Base-by-base conservation (phyloP, 1,140 invertebrate genomes). In the Maconellicoccus hirsutus region DNA sequence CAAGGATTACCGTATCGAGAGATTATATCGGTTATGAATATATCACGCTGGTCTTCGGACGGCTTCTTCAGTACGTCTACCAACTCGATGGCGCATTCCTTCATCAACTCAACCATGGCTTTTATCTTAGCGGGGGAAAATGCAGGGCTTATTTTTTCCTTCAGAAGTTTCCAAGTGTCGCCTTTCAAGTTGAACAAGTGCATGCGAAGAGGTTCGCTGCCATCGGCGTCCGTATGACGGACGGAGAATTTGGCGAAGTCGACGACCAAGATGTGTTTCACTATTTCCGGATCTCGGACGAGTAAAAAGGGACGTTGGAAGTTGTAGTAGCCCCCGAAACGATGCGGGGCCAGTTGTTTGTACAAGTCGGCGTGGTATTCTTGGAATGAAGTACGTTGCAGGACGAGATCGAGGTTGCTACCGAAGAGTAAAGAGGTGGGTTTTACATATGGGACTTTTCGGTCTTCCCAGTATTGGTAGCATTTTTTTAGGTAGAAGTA, bases 201-300 rank as follows among this genome's bases (percentile, higher is more conserved):
- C 0, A 70, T 70, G 1, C 72, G 66, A 7, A 78, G 59, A 10
- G 74, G 76, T 52, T 78, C 77, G 0, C 70, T 23, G 25, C 74
- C 38, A 59, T 77, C 75, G 7, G 75, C 33, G 59, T 73, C 73
- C 10, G 75, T 23, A 0, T 73, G 74, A 26, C 75, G 74, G 70
- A 78, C 77, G 8, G 70, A 69, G 70, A 80, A 80, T 63, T 75
- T 69, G 10, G 72, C 61, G 72, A 80, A 80, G 70, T 80, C 79
- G 71, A 77, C 78, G 1, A 78, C 74, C 21, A 79, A 52, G 10
- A 80, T 70, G 33, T 39, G 70, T n/a, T 76, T 75, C 14, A 79
- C 74, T 0, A 79, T 23, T 25, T 78, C 75, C 0, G 81, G 79
- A 72, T 83, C 82, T 39, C 78, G 76, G 14, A 76, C 33, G n/a